phyloP scores from a whole-genome alignment of 53 echinoderm and acorn worm genomes.

The Holothuria leucospilota region DNA sequence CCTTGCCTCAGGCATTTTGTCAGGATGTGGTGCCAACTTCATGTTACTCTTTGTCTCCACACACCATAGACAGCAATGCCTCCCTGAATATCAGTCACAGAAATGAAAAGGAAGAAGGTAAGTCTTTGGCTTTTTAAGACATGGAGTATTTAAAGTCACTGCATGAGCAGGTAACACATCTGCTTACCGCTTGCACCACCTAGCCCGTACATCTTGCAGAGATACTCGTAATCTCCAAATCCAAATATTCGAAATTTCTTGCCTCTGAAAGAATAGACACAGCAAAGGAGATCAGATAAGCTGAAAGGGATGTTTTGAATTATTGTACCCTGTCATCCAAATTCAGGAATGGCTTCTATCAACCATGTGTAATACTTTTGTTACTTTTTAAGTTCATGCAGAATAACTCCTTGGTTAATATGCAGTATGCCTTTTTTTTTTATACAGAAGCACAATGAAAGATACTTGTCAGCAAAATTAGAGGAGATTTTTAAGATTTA shows the following conservation, averaged over 20 bases:
- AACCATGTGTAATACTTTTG: too few species aligned
- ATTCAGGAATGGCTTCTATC: too few species aligned
- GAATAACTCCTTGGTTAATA: too few species aligned
- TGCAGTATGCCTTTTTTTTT: too few species aligned
- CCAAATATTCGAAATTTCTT: neutral
- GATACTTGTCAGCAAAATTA: too few species aligned
- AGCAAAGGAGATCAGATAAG: neutral
- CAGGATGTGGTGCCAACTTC: too few species aligned
- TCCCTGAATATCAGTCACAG: neutral
- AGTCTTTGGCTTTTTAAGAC: neutral
- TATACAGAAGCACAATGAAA: too few species aligned
- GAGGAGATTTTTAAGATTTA: too few species aligned
- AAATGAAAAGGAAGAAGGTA: neutral
- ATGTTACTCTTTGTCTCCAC: neutral
- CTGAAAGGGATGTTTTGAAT: too few species aligned
- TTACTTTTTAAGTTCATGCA: too few species aligned
- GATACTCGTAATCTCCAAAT: constrained; percentile 33
- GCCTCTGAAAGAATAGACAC: neutral
- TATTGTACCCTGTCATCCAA: too few species aligned
- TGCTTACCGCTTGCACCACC: constrained; percentile 17
- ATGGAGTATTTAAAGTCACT: neutral
- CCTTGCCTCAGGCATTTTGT: too few species aligned
- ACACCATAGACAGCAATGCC: neutral
- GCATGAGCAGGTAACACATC: neutral
- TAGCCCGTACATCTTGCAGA: constrained; percentile 1